Base-by-base conservation (phyloP, 1,140 invertebrate species). In the Ceratoteleas bidentatus region DNA sequence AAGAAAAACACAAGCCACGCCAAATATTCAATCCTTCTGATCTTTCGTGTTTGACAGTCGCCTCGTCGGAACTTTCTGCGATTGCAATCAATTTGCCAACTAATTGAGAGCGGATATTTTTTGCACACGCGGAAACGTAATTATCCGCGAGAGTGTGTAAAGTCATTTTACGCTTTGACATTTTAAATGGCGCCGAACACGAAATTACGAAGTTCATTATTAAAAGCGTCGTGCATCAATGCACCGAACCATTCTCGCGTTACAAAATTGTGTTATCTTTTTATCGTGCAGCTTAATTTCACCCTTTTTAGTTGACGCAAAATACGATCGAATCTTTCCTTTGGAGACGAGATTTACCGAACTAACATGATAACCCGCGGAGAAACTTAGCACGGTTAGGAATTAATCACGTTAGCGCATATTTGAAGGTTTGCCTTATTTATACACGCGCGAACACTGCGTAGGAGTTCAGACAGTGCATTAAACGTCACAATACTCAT, bases 201-300 rank as follows among this genome's bases (percentile, higher is more conserved):
- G 49, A 36, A 62, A 34, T 62, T 36, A 8, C 10, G 40, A 64
- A 36, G 61, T 64, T 64, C 50, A 52, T 64, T 64, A 64, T 52
- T 52, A 38, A 52, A 64, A 38, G 33, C 36, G 33, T 33, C 36
- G 40, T n/a, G 14, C 43, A 33, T 49, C 11, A 13, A 34, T 13
- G 43, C 5, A 32, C 34, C 50, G 36, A 32, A 38, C 40, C 16
- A 38, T 53, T 53, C 15, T 24, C 13, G 34, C 24, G 47, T 53
- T 38, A 64, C 34, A 53, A 52, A 53, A 64, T 52, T 64, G 47
- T 38, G 50, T 52, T 24, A 52, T 24, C 24, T 24, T 24, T 24
- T 24, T 24, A 24, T 24, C 24, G 24, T 24, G 24, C 24, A 24
- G 24, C 36, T 40, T 40, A 9, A 11, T 40, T 9, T 40, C 6